These are phyloP conservation scores for Lasioglossum oenotherae DNA, from an alignment of 2,888 invertebrate genomes.

Conservation along the genomic window DNA sequence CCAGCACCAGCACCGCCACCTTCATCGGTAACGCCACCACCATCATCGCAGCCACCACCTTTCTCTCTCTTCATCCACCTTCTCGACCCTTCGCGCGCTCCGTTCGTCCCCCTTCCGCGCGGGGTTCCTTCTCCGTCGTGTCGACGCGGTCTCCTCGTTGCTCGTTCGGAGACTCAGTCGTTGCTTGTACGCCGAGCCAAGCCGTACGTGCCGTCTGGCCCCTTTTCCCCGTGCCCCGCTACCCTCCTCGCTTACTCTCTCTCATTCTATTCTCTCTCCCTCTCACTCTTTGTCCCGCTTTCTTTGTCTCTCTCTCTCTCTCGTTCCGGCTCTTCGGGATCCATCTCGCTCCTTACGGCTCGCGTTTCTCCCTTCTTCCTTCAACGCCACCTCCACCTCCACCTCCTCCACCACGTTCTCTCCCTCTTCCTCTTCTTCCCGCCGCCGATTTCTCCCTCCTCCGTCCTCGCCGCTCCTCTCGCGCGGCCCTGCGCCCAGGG, in stretches of 20 bases:
- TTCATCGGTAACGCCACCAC: conserved; percentile 31
- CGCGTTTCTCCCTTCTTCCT: conserved; percentile 46
- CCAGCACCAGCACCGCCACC: conserved; percentile 28
- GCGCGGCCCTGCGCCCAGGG: conserved; percentile 80
- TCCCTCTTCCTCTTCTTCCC: conserved; percentile 61
- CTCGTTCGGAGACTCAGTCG: conserved; percentile 64
- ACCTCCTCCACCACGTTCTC: conserved; percentile 56
- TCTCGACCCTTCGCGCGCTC: conserved; percentile 61
- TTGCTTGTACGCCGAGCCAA: conserved; percentile 66
- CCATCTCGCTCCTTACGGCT: conserved; percentile 39
- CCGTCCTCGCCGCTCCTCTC: conserved; percentile 56
- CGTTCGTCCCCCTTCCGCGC: conserved; percentile 41
- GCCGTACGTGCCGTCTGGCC: conserved; percentile 79
- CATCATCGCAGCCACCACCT: conserved; percentile 22
- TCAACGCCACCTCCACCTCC: conserved; percentile 37
- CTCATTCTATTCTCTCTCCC: conserved; percentile 28
- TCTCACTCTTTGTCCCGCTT: conserved; percentile 23
- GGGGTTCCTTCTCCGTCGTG: conserved; percentile 33
- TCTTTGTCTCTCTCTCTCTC: conserved; percentile 41
- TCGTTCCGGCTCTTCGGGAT: conserved; percentile 52
- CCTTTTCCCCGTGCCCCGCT: conserved; percentile 67
- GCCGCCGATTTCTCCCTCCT: conserved; percentile 60
- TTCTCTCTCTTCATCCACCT: conserved; percentile 57
- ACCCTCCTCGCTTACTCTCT: conserved; percentile 49
- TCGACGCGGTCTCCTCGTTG: conserved; percentile 33